phyloP scores from a whole-genome alignment of 2,797 vertebrate genomes.

The Denticeps clupeoides region DNA sequence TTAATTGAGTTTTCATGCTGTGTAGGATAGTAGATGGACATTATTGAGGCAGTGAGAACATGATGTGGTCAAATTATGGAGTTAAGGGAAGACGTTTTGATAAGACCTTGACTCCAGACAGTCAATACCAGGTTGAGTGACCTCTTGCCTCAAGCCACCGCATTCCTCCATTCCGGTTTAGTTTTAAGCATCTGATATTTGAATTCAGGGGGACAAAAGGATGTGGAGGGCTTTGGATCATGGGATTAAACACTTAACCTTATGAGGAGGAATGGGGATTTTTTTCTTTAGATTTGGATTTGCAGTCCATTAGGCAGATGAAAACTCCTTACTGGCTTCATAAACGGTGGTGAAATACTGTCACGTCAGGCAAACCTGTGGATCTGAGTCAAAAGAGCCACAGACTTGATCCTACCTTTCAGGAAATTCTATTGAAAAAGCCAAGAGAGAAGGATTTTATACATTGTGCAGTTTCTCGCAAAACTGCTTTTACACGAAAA shows the following conservation, averaged over 20 bases:
- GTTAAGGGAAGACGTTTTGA: constrained; percentile 5
- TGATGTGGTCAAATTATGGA: no score
- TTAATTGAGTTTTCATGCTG: no score
- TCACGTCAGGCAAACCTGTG: background rate
- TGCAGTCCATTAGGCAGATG: constrained; percentile 30
- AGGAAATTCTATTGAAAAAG: no score
- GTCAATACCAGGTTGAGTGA: constrained; percentile 3
- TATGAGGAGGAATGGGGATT: constrained; percentile 22
- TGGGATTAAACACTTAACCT: constrained; percentile 30
- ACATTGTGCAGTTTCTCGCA: no score
- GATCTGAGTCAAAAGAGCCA: no score
- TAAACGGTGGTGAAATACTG: background rate
- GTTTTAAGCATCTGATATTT: constrained; percentile 22
- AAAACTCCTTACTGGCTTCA: constrained; percentile 15
- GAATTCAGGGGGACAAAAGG: constrained; percentile 10
- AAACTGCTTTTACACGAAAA: no score
- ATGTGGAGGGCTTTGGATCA: constrained; percentile 19
- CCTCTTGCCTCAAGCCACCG: background rate
- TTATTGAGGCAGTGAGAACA: no score
- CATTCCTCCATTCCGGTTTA: constrained; percentile 17
- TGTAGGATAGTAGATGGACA: no score
- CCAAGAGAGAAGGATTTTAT: no score
- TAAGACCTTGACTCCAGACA: constrained; percentile 18
- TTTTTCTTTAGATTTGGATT: constrained; percentile 18
- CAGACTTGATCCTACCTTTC: no score